Base-by-base conservation (phyloP, 2,888 invertebrate species). In the Cheilosia urbana region DNA sequence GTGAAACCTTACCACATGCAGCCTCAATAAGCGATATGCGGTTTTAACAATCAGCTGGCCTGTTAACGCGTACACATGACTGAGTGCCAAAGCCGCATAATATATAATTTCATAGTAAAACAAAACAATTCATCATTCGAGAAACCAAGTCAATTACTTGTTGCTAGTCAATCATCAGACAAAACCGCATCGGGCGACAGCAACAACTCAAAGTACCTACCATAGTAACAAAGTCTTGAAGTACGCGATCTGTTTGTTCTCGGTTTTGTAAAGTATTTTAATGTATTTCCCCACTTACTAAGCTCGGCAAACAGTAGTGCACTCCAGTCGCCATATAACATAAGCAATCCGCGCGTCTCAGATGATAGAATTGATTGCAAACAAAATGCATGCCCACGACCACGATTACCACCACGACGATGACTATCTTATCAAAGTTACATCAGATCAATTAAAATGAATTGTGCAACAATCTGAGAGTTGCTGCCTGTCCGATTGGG, bases 401-500 rank as follows among this genome's bases (percentile, higher is more conserved):
- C 37, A 37, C 37, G 37, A 13, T 37, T 37, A 37, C 37, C 37
- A 4, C 9, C 5, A 47, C 63, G 15, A 21, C 47, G 17, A 45
- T 19, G 40, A 47, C 57, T 15, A 6, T n/a, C 45, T 73, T 78
- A 68, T 83, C 71, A 73, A 34, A 34, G 57, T 83, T 78, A 78
- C 78, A 78, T 78, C 83, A 83, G 78, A 83, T 63, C 57, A 77
- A 73, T 78, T 77, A 72, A 81, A 76, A 63, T 40, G 21, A 72
- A 78, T 83, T 83, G 83, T 78, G 73, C 83, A 83, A 83, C 68
- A 45, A 62, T 42, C 62, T 68, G 42, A 68, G 9, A 40, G 66
- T 40, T 65, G 19, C n/a, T 51, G 49, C 24, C n/a, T 51, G 49
- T 34, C 42, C 57, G 69, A 58, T 63, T 40, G 60, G 40, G 62